Conservation (phyloP, 2,797 vertebrate species). For the Muscicapa comitata region DNA sequence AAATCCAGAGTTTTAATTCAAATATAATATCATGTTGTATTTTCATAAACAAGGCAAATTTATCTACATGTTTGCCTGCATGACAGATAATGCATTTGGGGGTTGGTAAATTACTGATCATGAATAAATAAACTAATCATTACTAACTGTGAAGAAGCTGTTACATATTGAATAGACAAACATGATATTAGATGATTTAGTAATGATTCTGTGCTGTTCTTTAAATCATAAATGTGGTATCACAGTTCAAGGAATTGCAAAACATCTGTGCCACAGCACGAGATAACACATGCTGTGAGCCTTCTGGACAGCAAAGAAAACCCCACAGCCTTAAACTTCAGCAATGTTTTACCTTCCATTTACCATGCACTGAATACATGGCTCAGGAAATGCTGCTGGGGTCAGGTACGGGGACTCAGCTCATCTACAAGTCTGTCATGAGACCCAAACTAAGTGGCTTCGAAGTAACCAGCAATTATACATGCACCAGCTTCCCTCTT, state of each 20-base stretch:
- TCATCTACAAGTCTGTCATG: neutral
- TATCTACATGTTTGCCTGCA: neutral
- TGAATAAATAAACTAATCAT: neutral
- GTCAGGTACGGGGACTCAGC: neutral
- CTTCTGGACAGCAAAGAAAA: neutral
- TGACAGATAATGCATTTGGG: neutral
- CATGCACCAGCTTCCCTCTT: neutral
- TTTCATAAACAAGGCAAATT: neutral
- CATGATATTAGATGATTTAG: neutral
- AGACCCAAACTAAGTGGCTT: neutral
- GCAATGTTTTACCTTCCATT: neutral
- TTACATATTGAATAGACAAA: neutral
- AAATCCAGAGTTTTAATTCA: neutral
- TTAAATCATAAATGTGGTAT: neutral
- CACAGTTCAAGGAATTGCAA: neutral
- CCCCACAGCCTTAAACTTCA: neutral
- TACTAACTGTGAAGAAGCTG: neutral
- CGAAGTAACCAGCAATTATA: neutral
- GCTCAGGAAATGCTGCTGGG: neutral
- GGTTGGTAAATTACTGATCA: neutral
- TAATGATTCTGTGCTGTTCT: neutral
- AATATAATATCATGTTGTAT: neutral
- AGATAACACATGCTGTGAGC: rapidly evolving
- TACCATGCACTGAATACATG: neutral
- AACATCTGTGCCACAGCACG: neutral